Conservation (phyloP, 2,113 vertebrate species). For the Cheirogaleus medius region DNA sequence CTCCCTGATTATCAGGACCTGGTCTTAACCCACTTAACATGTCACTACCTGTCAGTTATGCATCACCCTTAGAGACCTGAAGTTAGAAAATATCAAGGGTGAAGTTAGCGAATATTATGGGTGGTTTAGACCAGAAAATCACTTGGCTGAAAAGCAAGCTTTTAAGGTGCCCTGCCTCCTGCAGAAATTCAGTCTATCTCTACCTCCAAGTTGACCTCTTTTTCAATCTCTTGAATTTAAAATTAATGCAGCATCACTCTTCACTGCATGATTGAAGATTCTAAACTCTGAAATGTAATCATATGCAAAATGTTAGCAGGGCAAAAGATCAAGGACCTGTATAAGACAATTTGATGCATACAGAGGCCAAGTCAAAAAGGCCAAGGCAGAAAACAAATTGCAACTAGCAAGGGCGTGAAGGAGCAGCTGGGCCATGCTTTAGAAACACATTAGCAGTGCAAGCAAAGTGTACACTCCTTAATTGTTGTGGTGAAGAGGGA, state of each 20-base stretch:
- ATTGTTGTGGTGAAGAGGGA: neutral
- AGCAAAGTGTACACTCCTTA: neutral
- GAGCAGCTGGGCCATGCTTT: slow-evolving; percentile 16
- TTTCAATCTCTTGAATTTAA: slow-evolving; percentile 68
- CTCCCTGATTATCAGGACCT: neutral
- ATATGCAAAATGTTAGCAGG: slow-evolving; percentile 70
- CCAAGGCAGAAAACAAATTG: slow-evolving; percentile 69
- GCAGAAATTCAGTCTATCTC: slow-evolving; percentile 39
- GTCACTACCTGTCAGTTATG: neutral
- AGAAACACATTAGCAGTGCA: slow-evolving; percentile 39
- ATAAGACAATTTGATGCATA: slow-evolving; percentile 65
- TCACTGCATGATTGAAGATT: slow-evolving; percentile 57
- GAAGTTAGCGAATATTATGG: neutral
- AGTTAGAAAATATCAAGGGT: neutral
- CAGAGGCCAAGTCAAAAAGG: slow-evolving; percentile 70
- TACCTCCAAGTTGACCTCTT: slow-evolving; percentile 41
- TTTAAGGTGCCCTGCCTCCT: neutral
- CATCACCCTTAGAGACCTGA: neutral
- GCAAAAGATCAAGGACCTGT: slow-evolving; percentile 71
- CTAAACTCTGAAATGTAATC: slow-evolving; percentile 66
- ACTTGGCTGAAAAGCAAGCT: neutral
- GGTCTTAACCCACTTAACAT: neutral
- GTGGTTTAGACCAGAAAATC: neutral
- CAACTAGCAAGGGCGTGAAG: slow-evolving; percentile 40
- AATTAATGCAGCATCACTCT: slow-evolving; percentile 59